Evolutionary conservation across 2,113 vertebrate species (phyloP), one percentile per base, ranked within the genome.

Genomic region (Larimichthys polyactis): DNA sequence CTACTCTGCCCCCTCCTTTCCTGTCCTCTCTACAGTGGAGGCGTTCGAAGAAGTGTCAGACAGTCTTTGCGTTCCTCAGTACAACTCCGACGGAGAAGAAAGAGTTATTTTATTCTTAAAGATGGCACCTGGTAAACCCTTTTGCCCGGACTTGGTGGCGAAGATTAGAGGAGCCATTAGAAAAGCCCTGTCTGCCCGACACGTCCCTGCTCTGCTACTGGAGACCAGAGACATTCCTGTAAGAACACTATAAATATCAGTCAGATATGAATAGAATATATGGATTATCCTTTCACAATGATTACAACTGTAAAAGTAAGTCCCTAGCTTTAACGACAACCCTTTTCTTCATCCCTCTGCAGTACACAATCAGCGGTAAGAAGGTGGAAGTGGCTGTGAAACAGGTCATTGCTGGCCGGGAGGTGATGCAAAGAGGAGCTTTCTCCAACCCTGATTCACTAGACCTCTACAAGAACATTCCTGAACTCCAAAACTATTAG

Each of bases 371-470:
- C 90, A 99, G 96, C 1, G 98, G 98, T 7, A 99, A 99, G 91
- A 99, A 99, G 80, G 98, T 99, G 80, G 98, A 99, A 89, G 97
- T 99, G 82, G 98, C 98, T 0, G 98, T 99, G 87, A 99, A 99
- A 75, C 97, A 98, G 91, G 90, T 98, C 82, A 94, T 99, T 12
- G 97, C 98, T 0, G 98, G 98, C 5, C 96, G 95, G 66, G 93
- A 96, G 7, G 97, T 99, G 64, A 90, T 94, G 5, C 96, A 98
- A 48, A 95, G 95, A 0, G 96, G 97, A 10, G 96, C 96, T 2
- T 99, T 99, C 93, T 99, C 96, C 66, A 99, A 99, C 91, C 98
- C 98, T 0, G 96, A 96, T 69, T 94, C 97, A 17, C 94, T 99
- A 93, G 97, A 99, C 63, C 93, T 99, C 62, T 99, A 97, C 95